phyloP scores from a whole-genome alignment of 2,888 invertebrate species.

The Steinernema scapterisci region DNA sequence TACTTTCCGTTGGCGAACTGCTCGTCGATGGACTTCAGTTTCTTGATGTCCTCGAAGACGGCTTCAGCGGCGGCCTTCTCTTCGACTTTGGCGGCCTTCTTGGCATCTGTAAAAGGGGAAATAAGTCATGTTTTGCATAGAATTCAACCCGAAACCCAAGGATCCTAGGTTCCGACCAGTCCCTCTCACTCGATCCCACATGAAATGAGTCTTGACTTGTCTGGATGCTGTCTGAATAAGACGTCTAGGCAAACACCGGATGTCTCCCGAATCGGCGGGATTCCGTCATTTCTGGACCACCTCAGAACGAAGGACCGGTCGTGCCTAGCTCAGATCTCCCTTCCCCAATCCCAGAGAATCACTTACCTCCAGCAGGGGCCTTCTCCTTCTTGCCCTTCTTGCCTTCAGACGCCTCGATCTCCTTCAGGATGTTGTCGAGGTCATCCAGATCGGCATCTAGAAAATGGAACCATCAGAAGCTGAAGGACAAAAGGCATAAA shows the following conservation, averaged over 20 bases:
- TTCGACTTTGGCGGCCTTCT: not conserved
- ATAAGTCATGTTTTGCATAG: too few relatives aligned
- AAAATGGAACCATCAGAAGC: not conserved
- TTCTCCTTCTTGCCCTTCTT: not conserved
- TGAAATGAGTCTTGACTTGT: slow-evolving; percentile 37
- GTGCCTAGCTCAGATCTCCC: too few relatives aligned
- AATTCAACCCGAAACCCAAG: too few relatives aligned
- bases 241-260: too few relatives aligned
- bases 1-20: slow-evolving; percentile 82
- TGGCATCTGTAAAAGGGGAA: slow-evolving; percentile 33
- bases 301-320: too few relatives aligned
- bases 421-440: slow-evolving; percentile 11
- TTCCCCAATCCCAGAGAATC: too few relatives aligned
- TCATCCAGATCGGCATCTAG: slow-evolving; percentile 5
- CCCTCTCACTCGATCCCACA: not conserved
- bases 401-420: slow-evolving; percentile 2
- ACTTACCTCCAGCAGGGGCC: slow-evolving; percentile 19
- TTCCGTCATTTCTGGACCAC: too few relatives aligned
- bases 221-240: too few relatives aligned
- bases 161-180: too few relatives aligned
- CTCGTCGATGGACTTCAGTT: slow-evolving; percentile 73
- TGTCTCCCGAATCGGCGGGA: too few relatives aligned
- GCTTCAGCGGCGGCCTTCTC: slow-evolving; percentile 12
- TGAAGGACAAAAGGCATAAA: not conserved
- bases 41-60: slow-evolving; percentile 51